These are phyloP conservation scores for Crotalus tigris DNA, from an alignment of 2,113 vertebrate species.

Conservation along the genomic window DNA sequence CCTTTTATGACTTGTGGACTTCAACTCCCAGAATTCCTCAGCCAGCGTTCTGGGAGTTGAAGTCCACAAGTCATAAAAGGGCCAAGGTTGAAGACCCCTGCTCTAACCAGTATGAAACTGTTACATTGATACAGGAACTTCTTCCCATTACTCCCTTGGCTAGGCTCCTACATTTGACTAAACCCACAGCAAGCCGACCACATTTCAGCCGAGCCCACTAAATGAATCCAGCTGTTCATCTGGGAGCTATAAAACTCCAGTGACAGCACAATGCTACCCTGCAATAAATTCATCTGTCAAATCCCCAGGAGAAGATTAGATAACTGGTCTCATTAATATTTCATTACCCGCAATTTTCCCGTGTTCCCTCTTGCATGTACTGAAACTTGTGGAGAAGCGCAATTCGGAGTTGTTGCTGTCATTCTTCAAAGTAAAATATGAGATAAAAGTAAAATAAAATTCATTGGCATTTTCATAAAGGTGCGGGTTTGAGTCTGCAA, in stretches of 20 bases:
- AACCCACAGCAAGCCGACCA: neutral
- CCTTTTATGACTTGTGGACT: too few relatives aligned
- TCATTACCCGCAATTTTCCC: constrained; percentile 56
- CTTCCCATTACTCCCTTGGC: neutral
- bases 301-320: constrained; percentile 40
- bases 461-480: neutral
- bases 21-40: too few relatives aligned
- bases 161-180: neutral
- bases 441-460: neutral
- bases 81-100: too few relatives aligned
- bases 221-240: neutral
- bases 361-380: neutral
- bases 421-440: neutral
- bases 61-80: too few relatives aligned
- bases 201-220: neutral
- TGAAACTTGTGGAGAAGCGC: constrained; percentile 45
- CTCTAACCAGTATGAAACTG: neutral
- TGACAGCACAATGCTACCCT: constrained; percentile 9
- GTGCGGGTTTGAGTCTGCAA: neutral
- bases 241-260: neutral
- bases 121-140: neutral
- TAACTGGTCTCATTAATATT: constrained; percentile 56
- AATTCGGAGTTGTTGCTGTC: constrained; percentile 26
- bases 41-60: too few relatives aligned
- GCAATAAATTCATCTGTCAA: neutral